These are phyloP conservation scores for Arctia plantaginis DNA, from an alignment of 2,888 invertebrate species.

Conservation along the genomic window DNA sequence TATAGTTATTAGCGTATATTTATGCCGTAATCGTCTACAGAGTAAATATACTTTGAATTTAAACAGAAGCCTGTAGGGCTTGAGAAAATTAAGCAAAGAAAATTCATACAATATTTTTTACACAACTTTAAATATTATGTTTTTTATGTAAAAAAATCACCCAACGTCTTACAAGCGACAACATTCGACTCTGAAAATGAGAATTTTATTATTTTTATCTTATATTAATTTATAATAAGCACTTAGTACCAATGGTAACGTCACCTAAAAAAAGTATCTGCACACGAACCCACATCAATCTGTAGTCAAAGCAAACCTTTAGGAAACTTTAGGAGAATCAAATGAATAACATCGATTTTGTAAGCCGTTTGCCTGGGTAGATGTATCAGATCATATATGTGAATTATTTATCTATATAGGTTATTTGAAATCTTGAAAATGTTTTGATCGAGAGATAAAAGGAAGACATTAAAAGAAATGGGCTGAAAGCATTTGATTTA, in stretches of 20 bases:
- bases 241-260: slow-evolving; percentile 3
- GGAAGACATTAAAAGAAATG: background rate
- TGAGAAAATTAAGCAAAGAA: no score
- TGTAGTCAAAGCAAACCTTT: slow-evolving; percentile 11
- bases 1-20: no score
- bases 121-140: background rate
- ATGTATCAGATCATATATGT: background rate
- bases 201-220: background rate
- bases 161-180: background rate
- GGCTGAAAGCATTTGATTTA: background rate
- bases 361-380: background rate
- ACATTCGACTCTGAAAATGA: background rate
- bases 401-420: background rate
- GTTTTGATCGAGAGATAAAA: background rate
- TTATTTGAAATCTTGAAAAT: background rate
- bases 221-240: background rate
- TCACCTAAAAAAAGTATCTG: slow-evolving; percentile 17
- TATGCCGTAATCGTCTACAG: no score
- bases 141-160: background rate
- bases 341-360: slow-evolving; percentile 15
- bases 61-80: background rate
- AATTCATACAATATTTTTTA: background rate
- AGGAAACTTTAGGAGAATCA: slow-evolving; percentile 4
- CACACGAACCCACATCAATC: slow-evolving; percentile 24
- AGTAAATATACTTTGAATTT: background rate